Base-by-base conservation (phyloP, 2,888 invertebrate species). In the Colostygia pectinataria region DNA sequence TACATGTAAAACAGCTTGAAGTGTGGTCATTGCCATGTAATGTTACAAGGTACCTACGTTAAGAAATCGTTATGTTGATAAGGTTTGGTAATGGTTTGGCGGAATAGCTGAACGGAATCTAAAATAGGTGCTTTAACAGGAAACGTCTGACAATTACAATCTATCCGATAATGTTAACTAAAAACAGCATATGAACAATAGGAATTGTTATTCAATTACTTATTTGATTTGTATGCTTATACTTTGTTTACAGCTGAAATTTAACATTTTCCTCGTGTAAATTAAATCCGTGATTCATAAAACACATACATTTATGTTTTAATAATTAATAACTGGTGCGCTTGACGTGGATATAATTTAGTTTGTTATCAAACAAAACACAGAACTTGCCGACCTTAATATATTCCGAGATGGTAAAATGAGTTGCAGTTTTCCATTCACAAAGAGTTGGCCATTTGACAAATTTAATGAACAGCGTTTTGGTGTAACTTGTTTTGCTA, bases 21-120 rank as follows among this genome's bases (percentile, higher is more conserved):
- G 60, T 60, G 58, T 69, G 64, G 63, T 59, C 61, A 66, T 66
- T 66, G 63, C 66, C 59, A 60, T 58, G 65, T 63, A 57, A 57
- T 55, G 53, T 8, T 14, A 20, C 37, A 54, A 59, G 54, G 61
- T 62, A 66, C n/a, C n/a, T n/a, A n/a, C 59, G 59, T 59, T 60
- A 63, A 65, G 64, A 61, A 68, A 66, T 62, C 61, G 65, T 67
- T 66, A 41, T 12, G 33, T 45, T 14, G 29, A 38, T 40, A 46
- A 46, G 23, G 38, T 45, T 37, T 45, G 34, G 52, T 40, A 53
- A 43, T 43, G 25, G 46, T 46, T 38, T 44, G 28, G 27, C 27
- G 39, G 29, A 20, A 23, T 37, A 46, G 33, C 46, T 37, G 63
- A 65, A 65, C 68, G 64, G 72, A 67, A 73, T 72, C 71, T 64